Percentiles rank a stretch among this genome's conserved stretches.
These are phyloP conservation scores for Perithous albicinctus DNA, from an alignment of 2,888 invertebrate genomes.

Conservation along the genomic window DNA sequence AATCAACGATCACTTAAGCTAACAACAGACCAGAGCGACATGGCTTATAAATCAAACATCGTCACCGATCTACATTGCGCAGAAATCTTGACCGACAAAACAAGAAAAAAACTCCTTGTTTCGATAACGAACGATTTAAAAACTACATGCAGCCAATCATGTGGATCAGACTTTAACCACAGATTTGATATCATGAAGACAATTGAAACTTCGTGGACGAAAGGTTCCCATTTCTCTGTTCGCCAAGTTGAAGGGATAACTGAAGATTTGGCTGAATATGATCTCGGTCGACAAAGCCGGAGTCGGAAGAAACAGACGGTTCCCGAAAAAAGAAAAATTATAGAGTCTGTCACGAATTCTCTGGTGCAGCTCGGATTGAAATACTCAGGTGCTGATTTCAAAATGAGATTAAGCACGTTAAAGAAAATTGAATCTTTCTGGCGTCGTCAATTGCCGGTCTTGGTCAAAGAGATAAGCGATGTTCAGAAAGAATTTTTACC, in stretches of 20 bases:
- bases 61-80: neutral
- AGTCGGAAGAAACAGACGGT: neutral
- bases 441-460: no score
- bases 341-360: neutral
- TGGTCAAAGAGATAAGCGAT: no score
- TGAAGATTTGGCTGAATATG: neutral
- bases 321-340: constrained; percentile 9
- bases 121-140: neutral
- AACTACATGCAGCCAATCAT: neutral
- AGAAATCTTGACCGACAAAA: neutral
- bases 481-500: no score
- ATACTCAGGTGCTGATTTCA: neutral
- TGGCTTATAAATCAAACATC: neutral
- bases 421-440: no score
- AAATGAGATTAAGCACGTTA: neutral
- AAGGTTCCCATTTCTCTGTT: neutral
- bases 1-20: neutral
- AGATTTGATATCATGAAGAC: neutral
- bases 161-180: neutral
- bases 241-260: constrained; percentile 1
- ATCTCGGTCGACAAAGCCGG: neutral
- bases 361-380: neutral
- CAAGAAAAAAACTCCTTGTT: neutral
- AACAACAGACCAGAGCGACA: neutral
- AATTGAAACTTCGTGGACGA: neutral